phyloP scores from a whole-genome alignment of 2,113 vertebrate genomes.

The Chaetorhynchus papuensis region DNA sequence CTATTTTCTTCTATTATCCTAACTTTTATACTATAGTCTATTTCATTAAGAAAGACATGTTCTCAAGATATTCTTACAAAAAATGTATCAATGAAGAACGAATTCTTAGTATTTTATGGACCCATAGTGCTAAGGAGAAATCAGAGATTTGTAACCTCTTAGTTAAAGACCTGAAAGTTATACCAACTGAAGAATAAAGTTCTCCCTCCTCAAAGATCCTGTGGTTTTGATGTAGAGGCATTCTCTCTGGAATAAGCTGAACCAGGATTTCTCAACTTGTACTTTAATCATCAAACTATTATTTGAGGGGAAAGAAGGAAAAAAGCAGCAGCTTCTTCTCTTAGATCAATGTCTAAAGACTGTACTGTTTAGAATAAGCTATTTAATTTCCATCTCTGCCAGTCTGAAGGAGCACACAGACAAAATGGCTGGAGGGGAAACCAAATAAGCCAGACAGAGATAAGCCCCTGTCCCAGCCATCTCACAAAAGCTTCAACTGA shows the following conservation, averaged over 20 bases:
- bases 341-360: background rate
- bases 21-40: background rate
- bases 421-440: background rate
- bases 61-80: background rate
- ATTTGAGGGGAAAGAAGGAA: background rate
- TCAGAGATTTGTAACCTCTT: background rate
- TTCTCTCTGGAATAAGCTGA: background rate
- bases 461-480: rapidly evolving
- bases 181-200: background rate
- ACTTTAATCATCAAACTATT: background rate
- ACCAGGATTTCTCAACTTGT: background rate
- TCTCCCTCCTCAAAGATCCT: background rate
- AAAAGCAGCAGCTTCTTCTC: background rate
- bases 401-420: background rate
- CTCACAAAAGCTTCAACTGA: background rate
- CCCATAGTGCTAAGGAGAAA: background rate
- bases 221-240: background rate
- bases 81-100: background rate
- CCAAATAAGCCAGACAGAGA: background rate
- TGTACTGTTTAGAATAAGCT: background rate
- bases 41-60: background rate
- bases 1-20: background rate
- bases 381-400: background rate
- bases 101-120: background rate
- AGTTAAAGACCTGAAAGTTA: background rate